A percentile compares a stretch with the other conserved stretches of the same genome.
phyloP scores from a whole-genome alignment of 2,888 invertebrate species.

The Lepidochrysops patricia region DNA sequence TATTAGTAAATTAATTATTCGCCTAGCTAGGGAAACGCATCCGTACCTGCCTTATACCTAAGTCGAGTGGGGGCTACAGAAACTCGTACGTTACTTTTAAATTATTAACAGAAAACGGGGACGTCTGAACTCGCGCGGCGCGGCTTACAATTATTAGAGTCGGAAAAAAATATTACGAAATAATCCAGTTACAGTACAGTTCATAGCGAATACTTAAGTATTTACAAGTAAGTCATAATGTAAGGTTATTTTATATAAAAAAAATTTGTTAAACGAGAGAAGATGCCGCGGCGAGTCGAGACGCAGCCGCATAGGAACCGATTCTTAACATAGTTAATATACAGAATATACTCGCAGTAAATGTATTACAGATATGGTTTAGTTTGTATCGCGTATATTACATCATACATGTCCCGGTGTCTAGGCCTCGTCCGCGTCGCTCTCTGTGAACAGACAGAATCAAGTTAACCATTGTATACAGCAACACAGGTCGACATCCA shows the following conservation, averaged over 20 bases:
- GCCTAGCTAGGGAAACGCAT: conserved; percentile 19
- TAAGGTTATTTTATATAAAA: background rate
- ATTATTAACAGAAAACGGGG: background rate
- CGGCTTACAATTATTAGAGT: background rate
- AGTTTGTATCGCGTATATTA: conserved; percentile 37
- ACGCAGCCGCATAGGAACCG: background rate
- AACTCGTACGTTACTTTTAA: conserved; percentile 49
- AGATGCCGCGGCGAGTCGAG: background rate
- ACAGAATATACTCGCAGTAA: conserved; percentile 13
- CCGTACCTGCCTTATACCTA: background rate
- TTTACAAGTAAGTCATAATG: background rate
- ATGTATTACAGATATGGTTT: conserved; percentile 31
- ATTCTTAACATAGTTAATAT: background rate
- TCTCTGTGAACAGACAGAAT: conserved; percentile 32
- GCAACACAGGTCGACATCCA: background rate
- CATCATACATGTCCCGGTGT: conserved; percentile 41
- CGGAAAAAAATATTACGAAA: background rate
- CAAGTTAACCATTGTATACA: background rate
- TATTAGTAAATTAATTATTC: conserved; percentile 30
- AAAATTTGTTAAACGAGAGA: background rate
- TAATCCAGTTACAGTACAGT: background rate
- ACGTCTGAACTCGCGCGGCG: background rate
- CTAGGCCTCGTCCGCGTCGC: conserved; percentile 57
- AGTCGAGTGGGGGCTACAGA: conserved; percentile 37
- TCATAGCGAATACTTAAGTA: background rate